A percentile compares a stretch with the other conserved stretches of the same genome.
Conservation (phyloP, 2,797 vertebrate genomes). For the Catharus ustulatus region DNA sequence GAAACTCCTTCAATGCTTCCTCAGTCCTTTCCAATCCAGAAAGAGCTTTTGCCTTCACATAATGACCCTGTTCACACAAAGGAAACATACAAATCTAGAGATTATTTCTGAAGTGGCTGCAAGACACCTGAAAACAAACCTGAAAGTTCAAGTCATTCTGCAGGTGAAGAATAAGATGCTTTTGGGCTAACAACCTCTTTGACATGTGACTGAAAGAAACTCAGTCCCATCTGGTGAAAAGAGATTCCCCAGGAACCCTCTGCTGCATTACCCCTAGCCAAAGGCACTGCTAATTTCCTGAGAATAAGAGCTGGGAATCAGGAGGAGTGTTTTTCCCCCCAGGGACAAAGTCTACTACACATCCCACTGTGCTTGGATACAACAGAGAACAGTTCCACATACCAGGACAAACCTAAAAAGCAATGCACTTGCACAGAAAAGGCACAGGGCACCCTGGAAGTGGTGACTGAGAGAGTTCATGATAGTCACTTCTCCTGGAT, state of each 20-base stretch:
- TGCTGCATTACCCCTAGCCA: neutral
- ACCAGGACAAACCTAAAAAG: neutral
- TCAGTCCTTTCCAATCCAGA: constrained; percentile 82
- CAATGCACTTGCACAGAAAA: neutral
- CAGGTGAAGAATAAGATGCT: neutral
- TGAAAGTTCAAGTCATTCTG: neutral
- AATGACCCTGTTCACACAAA: constrained; percentile 82
- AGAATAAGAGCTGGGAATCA: neutral
- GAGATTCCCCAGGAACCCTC: neutral
- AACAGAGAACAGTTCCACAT: neutral
- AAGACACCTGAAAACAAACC: neutral
- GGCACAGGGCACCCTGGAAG: neutral
- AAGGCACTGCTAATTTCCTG: neutral
- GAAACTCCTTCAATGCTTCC: constrained; percentile 88
- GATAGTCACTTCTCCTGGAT: neutral
- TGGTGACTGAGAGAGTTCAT: neutral
- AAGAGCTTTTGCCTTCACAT: constrained; percentile 85
- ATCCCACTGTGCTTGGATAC: neutral
- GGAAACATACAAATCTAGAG: neutral
- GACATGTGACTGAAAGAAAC: neutral
- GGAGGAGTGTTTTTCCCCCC: neutral
- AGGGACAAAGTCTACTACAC: neutral
- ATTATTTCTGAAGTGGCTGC: neutral
- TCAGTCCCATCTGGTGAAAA: neutral
- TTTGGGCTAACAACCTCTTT: neutral